These are phyloP conservation scores for Eumerus sabulonum DNA, from an alignment of 2,888 invertebrate genomes.

Conservation along the genomic window DNA sequence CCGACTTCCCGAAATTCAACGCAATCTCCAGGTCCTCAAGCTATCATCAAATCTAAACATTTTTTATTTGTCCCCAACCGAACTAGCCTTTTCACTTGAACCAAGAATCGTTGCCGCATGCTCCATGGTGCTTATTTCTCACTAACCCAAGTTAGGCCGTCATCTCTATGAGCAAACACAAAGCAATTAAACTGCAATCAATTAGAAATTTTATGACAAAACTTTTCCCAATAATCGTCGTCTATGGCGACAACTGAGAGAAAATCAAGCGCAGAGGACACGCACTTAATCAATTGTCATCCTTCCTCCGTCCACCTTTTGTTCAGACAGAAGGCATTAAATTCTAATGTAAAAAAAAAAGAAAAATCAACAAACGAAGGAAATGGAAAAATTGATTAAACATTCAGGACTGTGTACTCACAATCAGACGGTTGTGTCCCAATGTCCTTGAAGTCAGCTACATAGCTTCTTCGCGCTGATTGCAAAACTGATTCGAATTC, in stretches of 20 bases:
- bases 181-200: slow-evolving; percentile 67
- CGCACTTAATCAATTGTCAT: slow-evolving; percentile 40
- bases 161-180: slow-evolving; percentile 51
- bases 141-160: too few relatives aligned
- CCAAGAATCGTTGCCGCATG: too few relatives aligned
- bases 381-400: slow-evolving; percentile 7
- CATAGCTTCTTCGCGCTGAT: slow-evolving; percentile 35
- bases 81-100: too few relatives aligned
- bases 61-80: slow-evolving; percentile 11
- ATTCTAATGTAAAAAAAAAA: slow-evolving; percentile 4
- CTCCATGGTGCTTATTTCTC: slow-evolving; percentile 1
- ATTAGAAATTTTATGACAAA: slow-evolving; percentile 65
- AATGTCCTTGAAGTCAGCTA: slow-evolving; percentile 10
- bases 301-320: background rate
- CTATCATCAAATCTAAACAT: slow-evolving; percentile 51
- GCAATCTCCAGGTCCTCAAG: slow-evolving; percentile 28
- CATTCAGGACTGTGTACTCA: slow-evolving; percentile 15
- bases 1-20: slow-evolving; percentile 48
- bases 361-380: background rate
- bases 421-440: slow-evolving; percentile 32
- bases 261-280: slow-evolving; percentile 9
- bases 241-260: slow-evolving; percentile 5
- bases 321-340: too few relatives aligned
- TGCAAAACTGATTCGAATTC: slow-evolving; percentile 47
- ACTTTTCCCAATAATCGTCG: slow-evolving; percentile 60